Conservation (phyloP, 2,888 invertebrate species). For the Pterostichus niger region DNA sequence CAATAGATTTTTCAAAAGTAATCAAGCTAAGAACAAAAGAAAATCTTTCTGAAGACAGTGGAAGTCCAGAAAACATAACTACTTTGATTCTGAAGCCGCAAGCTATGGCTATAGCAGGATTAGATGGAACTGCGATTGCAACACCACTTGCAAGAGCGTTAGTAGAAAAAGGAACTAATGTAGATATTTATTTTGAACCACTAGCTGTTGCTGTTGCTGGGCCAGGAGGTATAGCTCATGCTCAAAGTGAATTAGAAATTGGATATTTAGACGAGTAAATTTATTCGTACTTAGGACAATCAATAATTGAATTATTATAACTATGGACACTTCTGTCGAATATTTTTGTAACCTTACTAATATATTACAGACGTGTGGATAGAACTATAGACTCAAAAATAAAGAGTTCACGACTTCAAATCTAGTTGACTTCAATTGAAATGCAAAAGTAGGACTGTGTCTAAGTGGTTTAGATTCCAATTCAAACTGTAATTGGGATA, state of each 20-base stretch:
- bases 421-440: too few species aligned
- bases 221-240: constrained; percentile 87
- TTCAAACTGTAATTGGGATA: too few species aligned
- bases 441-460: too few species aligned
- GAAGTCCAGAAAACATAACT: constrained; percentile 71
- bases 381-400: too few species aligned
- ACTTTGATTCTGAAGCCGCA: constrained; percentile 82
- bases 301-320: too few species aligned
- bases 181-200: constrained; percentile 84
- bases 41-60: constrained; percentile 59
- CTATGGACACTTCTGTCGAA: too few species aligned
- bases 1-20: constrained; percentile 69
- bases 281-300: too few species aligned
- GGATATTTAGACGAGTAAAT: constrained; percentile 72
- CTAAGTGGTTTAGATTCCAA: too few species aligned
- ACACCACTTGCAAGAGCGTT: constrained; percentile 84
- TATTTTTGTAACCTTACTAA: too few species aligned
- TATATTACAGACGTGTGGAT: too few species aligned
- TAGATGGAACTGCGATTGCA: constrained; percentile 84
- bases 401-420: too few species aligned
- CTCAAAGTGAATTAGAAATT: constrained; percentile 84
- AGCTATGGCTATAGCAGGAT: constrained; percentile 83
- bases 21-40: constrained; percentile 48
- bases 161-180: constrained; percentile 81
- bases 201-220: constrained; percentile 86